Evolutionary conservation across 2,797 vertebrate genomes (phyloP), one percentile per base, ranked within the genome.

Genomic region (Buceros bicornis): DNA sequence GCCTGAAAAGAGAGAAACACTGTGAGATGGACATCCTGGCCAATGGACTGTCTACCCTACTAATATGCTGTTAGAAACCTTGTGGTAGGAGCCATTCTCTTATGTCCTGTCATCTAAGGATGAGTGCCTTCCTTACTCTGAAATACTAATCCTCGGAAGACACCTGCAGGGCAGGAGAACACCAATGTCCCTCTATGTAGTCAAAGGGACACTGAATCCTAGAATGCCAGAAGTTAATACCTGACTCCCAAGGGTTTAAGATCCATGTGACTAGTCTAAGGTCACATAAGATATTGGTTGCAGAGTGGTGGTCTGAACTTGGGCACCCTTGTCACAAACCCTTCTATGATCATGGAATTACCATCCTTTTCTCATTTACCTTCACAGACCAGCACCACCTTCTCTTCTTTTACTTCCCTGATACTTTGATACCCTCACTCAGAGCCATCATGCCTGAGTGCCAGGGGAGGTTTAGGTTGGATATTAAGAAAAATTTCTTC

Each of bases 1-100:
- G 88, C 99, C 99, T 99, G 96, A 74, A 97, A 97, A 77, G 64
- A 96, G n/a, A 97, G 58, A 65, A 79, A 64, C 37, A 54, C 26
- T 9, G 8, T 69, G 60, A 95, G 67, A 87, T 37, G 48, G 60
- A 40, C 47, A 72, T 56, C 16, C 54, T 60, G 31, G 40, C 19
- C 79, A 84, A 66, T 3, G 8, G 48, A 28, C 10, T 77, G 24
- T 53, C 56, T 50, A 9, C 10, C 22, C 42, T 73, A 42, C 42
- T 64, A 42, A 45, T 33, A 11, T 0, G 22, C 53, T 70, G 31
- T 33, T 64, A 90, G 64, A 85, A 87, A 84, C 13, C 10, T 51
- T 53, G 62, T 48, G 64, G 42, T 40, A 62, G 51, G 45, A 79
- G 58, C 13, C 22, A 18, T 53, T 82, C n/a, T 74, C 50, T 88